Base-by-base conservation (phyloP, 2,888 invertebrate species). In the Malachius bipustulatus region DNA sequence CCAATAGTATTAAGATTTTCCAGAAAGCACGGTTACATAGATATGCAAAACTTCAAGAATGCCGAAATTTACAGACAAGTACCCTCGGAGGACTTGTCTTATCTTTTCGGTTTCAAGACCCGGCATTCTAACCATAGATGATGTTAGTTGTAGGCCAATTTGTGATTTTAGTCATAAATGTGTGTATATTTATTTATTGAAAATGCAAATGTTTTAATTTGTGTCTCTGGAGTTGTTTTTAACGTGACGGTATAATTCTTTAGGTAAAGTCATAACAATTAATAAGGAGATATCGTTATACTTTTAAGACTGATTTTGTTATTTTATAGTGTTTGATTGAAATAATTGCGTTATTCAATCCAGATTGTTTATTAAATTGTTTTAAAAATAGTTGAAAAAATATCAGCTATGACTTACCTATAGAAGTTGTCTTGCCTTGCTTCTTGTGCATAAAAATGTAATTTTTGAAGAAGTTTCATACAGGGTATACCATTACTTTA, bases 1-100 rank as follows among this genome's bases (percentile, higher is more conserved):
- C 56, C 60, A 9, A 42, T 58, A 33, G 56, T 59, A 16, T 44
- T 59, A 41, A 50, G 56, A 42, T 57, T 60, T 44, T 51, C 55
- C 6, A 48, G 50, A 30, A 55, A 53, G 36, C 48, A 51, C 32
- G 42, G 46, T 14, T 42, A 45, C 30, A 30, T 52, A 10, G 48
- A 52, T 39, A 42, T 39, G 13, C 43, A 46, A 26, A 46, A 49
- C 35, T 45, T 54, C 35, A 45, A 47, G 40, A 47, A 47, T 31
- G 44, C 47, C 13, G 46, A 47, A 28, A 53, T 54, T 40, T 56
- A 56, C 46, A 48, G 56, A 38, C 47, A 56, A 28, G 43, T 57
- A 3, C 55, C 55, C 1, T 43, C 46, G 24, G 52, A 57, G 36
- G 56, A 58, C 40, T 47, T 57, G 16, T 54, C 52, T 9, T 55